Base-by-base conservation (phyloP, 2,888 invertebrate genomes). In the Drosophila niveifrons region DNA sequence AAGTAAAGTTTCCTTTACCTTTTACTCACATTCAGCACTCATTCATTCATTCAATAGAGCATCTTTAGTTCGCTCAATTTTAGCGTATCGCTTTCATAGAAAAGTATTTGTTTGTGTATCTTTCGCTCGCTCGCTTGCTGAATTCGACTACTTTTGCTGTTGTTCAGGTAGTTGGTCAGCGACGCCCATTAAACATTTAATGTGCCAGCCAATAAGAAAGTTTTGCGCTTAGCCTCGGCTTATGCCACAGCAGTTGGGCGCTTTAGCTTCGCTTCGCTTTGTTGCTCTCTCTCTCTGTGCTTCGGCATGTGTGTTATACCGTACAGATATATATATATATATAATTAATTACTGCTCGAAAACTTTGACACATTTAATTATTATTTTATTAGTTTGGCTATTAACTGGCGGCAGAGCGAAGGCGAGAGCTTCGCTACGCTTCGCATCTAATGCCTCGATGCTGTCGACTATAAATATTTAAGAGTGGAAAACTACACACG, bases 291-390 rank as follows among this genome's bases (percentile, higher is more conserved):
- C 8, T 23, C 0, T 23, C 4, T 23, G 9, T 29, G 7, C 39
- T 23, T 39, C 58, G 64, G 80, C 76, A 55, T 59, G 57, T 63
- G 48, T 13, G 47, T 36, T 34, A 63, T 43, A 17, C 17, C 51
- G 52, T 61, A 58, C 43, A n/a, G 44, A 36, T 64, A 56, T 57
- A 59, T 52, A 67, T 69, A 56, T 86, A 83, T 84, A 75, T 80
- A 86, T 86, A 86, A 90, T 86, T 87, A 87, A 87, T 90, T 86
- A 90, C 84, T 72, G 71, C 78, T 75, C 48, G 68, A 63, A 80
- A 90, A 86, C 63, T 86, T 89, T 87, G 89, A 90, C 85, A 89
- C 71, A 89, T 88, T 89, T 86, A 87, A 90, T 86, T 86, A 86
- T 89, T 88, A 88, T 84, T 84, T 86, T 86, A 90, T 90, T 90